Evolutionary conservation across 2,888 invertebrate genomes (phyloP).

Genomic region (Digitonthophagus gazella): DNA sequence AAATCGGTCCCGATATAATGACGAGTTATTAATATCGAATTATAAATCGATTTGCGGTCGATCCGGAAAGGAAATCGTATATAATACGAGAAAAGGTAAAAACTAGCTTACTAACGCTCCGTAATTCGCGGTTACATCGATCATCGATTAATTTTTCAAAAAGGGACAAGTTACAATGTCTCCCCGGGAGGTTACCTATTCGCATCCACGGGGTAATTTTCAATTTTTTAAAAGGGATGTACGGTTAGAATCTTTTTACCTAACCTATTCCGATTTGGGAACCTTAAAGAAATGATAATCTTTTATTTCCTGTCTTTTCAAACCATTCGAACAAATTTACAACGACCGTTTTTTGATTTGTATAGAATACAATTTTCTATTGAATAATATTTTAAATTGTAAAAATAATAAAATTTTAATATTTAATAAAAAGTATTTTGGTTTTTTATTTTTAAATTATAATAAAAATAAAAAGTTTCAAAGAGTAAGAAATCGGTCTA

Average conservation of each 20-base stretch:
- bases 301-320: not conserved
- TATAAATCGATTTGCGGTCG: slow-evolving; percentile 29
- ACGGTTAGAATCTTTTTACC: not conserved
- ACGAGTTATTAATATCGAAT: slow-evolving; percentile 28
- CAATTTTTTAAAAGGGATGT: not conserved
- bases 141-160: not conserved
- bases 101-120: not conserved
- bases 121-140: not conserved
- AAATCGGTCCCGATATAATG: slow-evolving; percentile 9
- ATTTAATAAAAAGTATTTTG: too few relatives aligned
- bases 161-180: not conserved
- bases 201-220: not conserved
- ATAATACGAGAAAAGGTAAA: too few relatives aligned
- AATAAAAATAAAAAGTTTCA: too few relatives aligned
- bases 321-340: too few relatives aligned
- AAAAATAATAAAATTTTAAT: too few relatives aligned
- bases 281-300: not conserved
- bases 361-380: too few relatives aligned
- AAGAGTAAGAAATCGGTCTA: too few relatives aligned
- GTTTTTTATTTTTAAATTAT: too few relatives aligned
- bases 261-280: not conserved
- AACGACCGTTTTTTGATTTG: too few relatives aligned
- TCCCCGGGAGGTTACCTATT: not conserved
- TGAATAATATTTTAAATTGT: too few relatives aligned
- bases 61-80: not conserved